phyloP scores from a whole-genome alignment of 53 echinoderm and acorn worm species.

The Antedon mediterranea region DNA sequence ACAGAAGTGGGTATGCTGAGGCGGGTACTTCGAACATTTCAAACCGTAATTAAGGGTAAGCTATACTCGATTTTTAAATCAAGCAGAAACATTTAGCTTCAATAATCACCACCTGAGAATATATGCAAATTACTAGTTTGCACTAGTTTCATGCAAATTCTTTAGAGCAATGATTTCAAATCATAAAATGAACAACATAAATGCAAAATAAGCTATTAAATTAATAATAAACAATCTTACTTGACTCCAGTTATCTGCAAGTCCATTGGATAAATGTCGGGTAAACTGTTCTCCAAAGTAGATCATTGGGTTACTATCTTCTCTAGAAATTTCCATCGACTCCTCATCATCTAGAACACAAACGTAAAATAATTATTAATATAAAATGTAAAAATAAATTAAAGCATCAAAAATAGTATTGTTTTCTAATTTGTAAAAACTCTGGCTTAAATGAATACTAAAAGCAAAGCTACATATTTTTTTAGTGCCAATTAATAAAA shows the following conservation, averaged over 20 bases:
- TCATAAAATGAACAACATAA: too few relatives aligned
- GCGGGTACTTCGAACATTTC: not conserved
- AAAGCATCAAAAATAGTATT: not conserved
- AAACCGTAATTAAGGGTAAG: not conserved
- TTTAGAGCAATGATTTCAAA: too few relatives aligned
- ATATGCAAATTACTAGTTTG: too few relatives aligned
- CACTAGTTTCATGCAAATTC: too few relatives aligned
- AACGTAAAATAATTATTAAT: not conserved
- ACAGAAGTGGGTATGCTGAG: not conserved
- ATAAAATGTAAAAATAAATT: not conserved
- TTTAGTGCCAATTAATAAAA: too few relatives aligned
- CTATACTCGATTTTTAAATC: not conserved
- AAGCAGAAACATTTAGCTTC: not conserved
- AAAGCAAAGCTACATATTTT: too few relatives aligned
- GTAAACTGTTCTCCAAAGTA: conserved; percentile 72
- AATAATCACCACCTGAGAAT: too few relatives aligned
- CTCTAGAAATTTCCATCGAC: conserved; percentile 28
- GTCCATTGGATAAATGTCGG: conserved; percentile 52
- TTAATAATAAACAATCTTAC: too few relatives aligned
- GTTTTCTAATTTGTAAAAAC: not conserved
- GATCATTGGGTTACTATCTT: conserved; percentile 55
- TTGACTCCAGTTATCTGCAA: conserved; percentile 99
- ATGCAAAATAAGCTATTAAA: too few relatives aligned
- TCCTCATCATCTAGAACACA: conserved; percentile 26
- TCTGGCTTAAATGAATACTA: too few relatives aligned